Evolutionary conservation across 2,888 invertebrate species (phyloP).

Genomic region (Ennomos erosarius): DNA sequence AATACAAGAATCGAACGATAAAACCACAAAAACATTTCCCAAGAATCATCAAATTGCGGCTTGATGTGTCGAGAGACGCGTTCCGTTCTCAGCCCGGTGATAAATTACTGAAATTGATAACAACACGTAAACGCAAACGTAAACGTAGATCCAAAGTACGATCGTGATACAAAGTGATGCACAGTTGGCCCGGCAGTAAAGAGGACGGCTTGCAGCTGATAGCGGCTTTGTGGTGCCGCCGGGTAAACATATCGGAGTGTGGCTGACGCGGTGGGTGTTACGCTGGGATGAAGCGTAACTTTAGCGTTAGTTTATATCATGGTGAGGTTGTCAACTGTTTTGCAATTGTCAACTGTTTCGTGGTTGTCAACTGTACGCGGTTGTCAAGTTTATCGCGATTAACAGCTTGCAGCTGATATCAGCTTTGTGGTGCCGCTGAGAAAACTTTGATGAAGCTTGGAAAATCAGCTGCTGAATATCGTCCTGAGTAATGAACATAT

Average conservation of each 20-base stretch:
- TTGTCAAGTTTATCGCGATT: too few species aligned
- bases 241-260: conserved; percentile 72
- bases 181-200: conserved; percentile 82
- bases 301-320: too few species aligned
- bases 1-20: conserved; percentile 35
- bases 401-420: too few species aligned
- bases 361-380: too few species aligned
- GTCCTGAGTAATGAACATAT: too few species aligned
- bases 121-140: conserved; percentile 52
- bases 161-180: conserved; percentile 67
- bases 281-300: too few species aligned
- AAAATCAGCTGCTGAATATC: too few species aligned
- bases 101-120: conserved; percentile 85
- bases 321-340: too few species aligned
- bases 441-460: too few species aligned
- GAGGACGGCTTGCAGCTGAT: conserved; percentile 76
- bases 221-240: conserved; percentile 75
- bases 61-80: conserved; percentile 68
- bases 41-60: conserved; percentile 58
- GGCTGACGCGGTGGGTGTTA: too few species aligned
- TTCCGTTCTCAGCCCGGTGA: conserved; percentile 72
- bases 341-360: too few species aligned
- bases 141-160: conserved; percentile 11
- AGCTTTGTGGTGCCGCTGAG: too few species aligned
- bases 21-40: conserved; percentile 37